A percentile compares a stretch with the other conserved stretches of the same genome.
phyloP scores from a whole-genome alignment of 1,140 invertebrate species.

The Pogonomyrmex barbatus region DNA sequence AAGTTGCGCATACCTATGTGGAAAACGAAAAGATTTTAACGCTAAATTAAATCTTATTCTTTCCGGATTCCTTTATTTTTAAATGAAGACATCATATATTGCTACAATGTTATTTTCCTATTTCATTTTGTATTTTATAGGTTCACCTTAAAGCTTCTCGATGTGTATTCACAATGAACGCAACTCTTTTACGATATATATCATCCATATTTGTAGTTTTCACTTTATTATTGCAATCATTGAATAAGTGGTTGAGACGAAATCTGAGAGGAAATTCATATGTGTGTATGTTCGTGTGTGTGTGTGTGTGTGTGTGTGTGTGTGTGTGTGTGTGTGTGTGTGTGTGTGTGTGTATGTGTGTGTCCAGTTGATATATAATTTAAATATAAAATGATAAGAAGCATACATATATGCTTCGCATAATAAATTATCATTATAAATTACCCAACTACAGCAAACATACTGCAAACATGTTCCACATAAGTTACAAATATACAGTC shows the following conservation, averaged over 20 bases:
- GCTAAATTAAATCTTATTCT: not conserved
- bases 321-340: too few relatives aligned
- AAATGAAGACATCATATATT: not conserved
- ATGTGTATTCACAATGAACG: slow-evolving; percentile 29
- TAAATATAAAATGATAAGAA: too few relatives aligned
- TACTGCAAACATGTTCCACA: slow-evolving; percentile 51
- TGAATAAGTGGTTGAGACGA: slow-evolving; percentile 19
- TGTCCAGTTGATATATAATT: too few relatives aligned
- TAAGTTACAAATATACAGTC: slow-evolving; percentile 35
- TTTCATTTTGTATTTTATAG: not conserved
- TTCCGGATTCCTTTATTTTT: not conserved
- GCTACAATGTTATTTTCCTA: not conserved
- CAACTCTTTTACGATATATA: slow-evolving; percentile 3
- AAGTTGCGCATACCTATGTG: slow-evolving; percentile 35
- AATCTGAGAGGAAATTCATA: slow-evolving; percentile 9
- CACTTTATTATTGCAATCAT: not conserved
- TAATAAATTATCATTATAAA: not conserved
- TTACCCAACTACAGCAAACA: slow-evolving; percentile 49
- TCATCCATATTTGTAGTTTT: not conserved
- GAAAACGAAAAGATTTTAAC: not conserved
- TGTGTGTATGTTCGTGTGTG: too few relatives aligned
- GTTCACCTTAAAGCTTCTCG: slow-evolving; percentile 27
- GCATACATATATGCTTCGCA: not conserved
- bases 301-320: too few relatives aligned
- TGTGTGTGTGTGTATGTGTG: too few relatives aligned